Conservation (phyloP, 2,113 vertebrate species). For the Cinclus mexicanus region DNA sequence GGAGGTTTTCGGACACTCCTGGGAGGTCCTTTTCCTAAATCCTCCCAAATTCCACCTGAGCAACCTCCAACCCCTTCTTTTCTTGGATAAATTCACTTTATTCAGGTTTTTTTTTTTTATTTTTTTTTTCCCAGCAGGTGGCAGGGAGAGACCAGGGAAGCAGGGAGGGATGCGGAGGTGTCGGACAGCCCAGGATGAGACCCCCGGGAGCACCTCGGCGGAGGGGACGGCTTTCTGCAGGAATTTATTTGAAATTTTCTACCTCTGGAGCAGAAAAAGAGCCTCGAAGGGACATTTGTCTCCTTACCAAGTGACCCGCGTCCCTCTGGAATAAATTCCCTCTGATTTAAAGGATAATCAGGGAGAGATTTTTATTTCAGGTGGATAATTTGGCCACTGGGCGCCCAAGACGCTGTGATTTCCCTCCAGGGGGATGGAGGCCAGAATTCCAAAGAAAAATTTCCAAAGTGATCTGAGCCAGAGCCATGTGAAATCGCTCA, state of each 20-base stretch:
- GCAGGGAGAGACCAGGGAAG: not conserved
- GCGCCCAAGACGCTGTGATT: not conserved
- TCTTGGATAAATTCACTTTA: not conserved
- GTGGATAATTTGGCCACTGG: not conserved
- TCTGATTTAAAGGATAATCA: not conserved
- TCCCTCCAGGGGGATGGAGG: not conserved
- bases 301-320: fast-evolving
- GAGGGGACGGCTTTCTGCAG: not conserved
- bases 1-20: fast-evolving
- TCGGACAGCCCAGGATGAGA: not conserved
- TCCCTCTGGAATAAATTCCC: not conserved
- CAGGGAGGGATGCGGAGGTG: no score
- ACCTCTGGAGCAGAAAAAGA: not conserved
- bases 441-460: not conserved
- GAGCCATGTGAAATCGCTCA: fast-evolving
- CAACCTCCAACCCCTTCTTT: not conserved
- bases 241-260: not conserved
- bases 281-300: no score
- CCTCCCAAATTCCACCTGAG: not conserved
- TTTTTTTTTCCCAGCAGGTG: not conserved
- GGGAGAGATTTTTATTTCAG: not conserved
- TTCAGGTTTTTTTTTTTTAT: not conserved
- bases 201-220: not conserved
- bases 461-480: not conserved
- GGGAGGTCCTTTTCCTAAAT: not conserved